Percentiles rank a stretch among this genome's conserved stretches.
These are phyloP conservation scores for Cosmopolites sordidus DNA, from an alignment of 2,888 invertebrate species.

Conservation along the genomic window DNA sequence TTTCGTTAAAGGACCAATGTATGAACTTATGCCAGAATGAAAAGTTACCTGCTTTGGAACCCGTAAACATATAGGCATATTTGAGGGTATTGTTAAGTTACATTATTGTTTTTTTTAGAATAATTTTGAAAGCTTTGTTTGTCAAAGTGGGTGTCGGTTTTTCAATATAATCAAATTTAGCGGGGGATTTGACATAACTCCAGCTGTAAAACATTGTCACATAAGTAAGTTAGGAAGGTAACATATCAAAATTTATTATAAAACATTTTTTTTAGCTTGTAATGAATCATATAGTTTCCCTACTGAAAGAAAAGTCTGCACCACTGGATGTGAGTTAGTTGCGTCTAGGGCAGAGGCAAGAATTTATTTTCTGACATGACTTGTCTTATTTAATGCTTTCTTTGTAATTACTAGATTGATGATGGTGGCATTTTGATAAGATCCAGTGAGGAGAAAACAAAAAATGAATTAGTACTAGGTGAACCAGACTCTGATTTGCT, in stretches of 20 bases:
- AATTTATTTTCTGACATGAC: neutral
- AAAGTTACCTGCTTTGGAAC: slow-evolving; percentile 30
- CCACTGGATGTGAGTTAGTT: slow-evolving; percentile 38
- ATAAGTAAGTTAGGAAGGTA: slow-evolving; percentile 42
- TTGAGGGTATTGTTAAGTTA: no score
- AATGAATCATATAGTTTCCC: slow-evolving; percentile 34
- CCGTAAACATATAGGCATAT: slow-evolving; percentile 23
- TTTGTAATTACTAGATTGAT: slow-evolving; percentile 3
- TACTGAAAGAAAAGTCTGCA: slow-evolving; percentile 34
- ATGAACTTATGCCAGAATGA: slow-evolving; percentile 31
- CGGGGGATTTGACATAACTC: slow-evolving; percentile 37
- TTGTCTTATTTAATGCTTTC: neutral
- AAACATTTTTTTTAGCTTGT: slow-evolving; percentile 36
- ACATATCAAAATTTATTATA: slow-evolving; percentile 1
- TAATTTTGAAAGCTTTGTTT: slow-evolving; percentile 37
- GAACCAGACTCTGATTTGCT: neutral
- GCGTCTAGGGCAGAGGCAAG: slow-evolving; percentile 35
- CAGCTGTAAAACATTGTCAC: slow-evolving; percentile 39
- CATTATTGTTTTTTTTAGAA: slow-evolving; percentile 28
- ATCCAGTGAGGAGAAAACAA: neutral
- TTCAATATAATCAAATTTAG: slow-evolving; percentile 40
- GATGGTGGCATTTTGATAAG: neutral
- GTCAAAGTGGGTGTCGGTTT: slow-evolving; percentile 42
- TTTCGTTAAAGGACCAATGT: slow-evolving; percentile 27
- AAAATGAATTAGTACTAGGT: neutral